phyloP scores from a whole-genome alignment of 2,797 vertebrate genomes.

The Botia almorhae region DNA sequence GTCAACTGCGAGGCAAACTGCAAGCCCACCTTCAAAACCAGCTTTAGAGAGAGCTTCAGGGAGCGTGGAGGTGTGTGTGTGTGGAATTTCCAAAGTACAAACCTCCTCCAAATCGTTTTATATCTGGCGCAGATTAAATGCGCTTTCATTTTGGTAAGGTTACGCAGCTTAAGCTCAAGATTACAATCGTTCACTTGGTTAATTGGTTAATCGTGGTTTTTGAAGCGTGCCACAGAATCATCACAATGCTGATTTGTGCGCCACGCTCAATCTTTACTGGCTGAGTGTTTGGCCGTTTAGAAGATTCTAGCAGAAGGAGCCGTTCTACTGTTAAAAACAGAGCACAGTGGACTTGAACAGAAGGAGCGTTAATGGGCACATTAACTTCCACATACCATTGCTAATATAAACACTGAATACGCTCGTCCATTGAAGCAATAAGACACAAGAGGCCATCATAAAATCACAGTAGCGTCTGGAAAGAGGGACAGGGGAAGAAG shows the following conservation, averaged over 20 bases:
- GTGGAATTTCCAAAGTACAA: not conserved
- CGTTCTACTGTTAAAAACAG: not conserved
- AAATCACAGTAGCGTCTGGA: not conserved
- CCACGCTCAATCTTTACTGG: constrained; percentile 11
- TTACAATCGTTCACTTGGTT: not conserved
- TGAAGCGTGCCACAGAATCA: constrained; percentile 28
- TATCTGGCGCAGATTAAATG: constrained; percentile 1
- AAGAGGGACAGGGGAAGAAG: not conserved
- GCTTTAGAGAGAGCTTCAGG: constrained; percentile 15
- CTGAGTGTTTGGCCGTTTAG: not conserved
- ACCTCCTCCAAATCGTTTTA: constrained; percentile 7
- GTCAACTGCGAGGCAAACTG: constrained; percentile 34
- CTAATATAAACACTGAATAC: constrained; percentile 1
- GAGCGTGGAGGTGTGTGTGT: not conserved
- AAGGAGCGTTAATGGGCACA: constrained; percentile 24
- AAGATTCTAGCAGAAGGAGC: not conserved
- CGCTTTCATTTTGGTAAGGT: not conserved
- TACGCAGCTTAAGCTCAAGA: constrained; percentile 1
- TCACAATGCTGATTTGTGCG: constrained; percentile 31
- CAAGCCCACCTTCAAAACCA: not conserved
- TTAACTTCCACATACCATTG: constrained; percentile 29
- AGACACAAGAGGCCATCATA: not conserved
- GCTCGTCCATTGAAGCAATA: not conserved
- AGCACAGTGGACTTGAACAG: not conserved
- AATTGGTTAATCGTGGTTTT: constrained; percentile 35